These are phyloP conservation scores for Apantesis nais DNA, from an alignment of 2,888 invertebrate species.

Conservation along the genomic window DNA sequence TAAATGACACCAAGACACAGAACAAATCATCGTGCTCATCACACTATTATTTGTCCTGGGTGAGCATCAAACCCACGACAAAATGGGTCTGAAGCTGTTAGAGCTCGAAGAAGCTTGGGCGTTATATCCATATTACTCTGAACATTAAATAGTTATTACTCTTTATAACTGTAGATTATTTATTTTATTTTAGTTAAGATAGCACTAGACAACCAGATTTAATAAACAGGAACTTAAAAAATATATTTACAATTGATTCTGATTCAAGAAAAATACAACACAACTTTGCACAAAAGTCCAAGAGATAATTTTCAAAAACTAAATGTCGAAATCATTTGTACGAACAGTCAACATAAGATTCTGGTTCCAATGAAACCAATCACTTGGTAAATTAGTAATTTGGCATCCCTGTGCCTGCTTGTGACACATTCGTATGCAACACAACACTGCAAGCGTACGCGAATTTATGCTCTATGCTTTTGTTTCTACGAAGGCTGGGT, in stretches of 20 bases:
- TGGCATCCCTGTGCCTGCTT: constrained; percentile 38
- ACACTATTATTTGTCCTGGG: too few species aligned
- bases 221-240: too few species aligned
- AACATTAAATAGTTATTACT: too few species aligned
- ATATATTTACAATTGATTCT: neutral
- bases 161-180: too few species aligned
- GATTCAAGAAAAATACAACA: neutral
- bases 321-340: neutral
- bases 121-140: too few species aligned
- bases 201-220: too few species aligned
- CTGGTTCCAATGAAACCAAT: constrained; percentile 13
- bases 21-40: too few species aligned
- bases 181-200: too few species aligned
- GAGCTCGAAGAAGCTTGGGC: too few species aligned
- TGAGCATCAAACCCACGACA: too few species aligned
- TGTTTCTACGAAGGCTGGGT: constrained; percentile 66
- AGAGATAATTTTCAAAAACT: neutral
- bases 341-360: neutral
- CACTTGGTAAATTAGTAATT: constrained; percentile 25
- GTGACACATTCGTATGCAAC: constrained; percentile 65
- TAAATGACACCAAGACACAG: too few species aligned
- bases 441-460: constrained; percentile 52
- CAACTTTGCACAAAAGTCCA: neutral
- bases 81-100: too few species aligned
- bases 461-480: constrained; percentile 66